A percentile compares a stretch with the other conserved stretches of the same genome.
Evolutionary conservation across 2,888 invertebrate genomes (phyloP).

Genomic region (Trilocha varians): DNA sequence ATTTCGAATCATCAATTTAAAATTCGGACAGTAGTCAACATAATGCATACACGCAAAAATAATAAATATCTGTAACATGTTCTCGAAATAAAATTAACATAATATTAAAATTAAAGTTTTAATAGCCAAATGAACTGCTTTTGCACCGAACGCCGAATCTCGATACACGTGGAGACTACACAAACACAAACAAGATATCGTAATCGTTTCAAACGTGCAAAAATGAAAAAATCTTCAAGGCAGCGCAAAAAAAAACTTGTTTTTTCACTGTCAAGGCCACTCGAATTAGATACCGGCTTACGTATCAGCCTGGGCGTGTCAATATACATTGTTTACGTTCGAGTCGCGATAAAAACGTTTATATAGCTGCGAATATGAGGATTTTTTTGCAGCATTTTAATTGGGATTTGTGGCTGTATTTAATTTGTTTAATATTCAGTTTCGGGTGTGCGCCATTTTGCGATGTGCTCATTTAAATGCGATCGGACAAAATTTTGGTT

Average conservation of each 20-base stretch:
- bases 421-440: no score
- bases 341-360: conserved; percentile 40
- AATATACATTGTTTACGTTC: conserved; percentile 59
- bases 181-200: neutral
- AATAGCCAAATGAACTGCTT: no score
- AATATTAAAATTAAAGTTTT: no score
- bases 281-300: conserved; percentile 60
- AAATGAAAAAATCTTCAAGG: conserved; percentile 46
- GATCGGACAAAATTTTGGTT: no score
- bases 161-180: neutral
- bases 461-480: no score
- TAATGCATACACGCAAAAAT: no score
- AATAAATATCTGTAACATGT: no score
- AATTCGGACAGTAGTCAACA: no score
- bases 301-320: conserved; percentile 55
- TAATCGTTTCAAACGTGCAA: conserved; percentile 25
- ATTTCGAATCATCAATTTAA: no score
- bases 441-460: no score
- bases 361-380: conserved; percentile 16
- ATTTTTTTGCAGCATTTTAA: neutral
- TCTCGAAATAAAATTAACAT: no score
- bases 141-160: no score
- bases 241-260: conserved; percentile 47
- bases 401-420: neutral
- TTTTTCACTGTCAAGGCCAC: conserved; percentile 71